phyloP scores from a whole-genome alignment of 2,113 vertebrate species.

The Varanus salvator region DNA sequence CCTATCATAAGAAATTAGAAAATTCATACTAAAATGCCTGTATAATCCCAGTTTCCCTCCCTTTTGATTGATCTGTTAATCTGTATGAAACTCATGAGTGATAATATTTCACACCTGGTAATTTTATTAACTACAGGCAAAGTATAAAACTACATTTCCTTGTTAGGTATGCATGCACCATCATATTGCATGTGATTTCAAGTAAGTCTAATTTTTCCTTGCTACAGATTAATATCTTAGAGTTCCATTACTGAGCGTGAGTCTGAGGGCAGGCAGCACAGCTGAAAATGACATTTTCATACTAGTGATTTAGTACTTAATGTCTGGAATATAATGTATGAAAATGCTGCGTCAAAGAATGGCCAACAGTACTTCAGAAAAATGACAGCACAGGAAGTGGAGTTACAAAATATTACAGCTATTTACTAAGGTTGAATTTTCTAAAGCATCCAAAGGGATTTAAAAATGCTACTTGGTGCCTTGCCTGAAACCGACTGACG shows the following conservation, averaged over 20 bases:
- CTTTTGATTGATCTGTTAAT: slow-evolving; percentile 59
- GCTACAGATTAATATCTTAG: slow-evolving; percentile 28
- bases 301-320: slow-evolving; percentile 28
- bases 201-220: slow-evolving; percentile 1
- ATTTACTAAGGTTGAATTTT: slow-evolving; percentile 41
- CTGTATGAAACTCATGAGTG: slow-evolving; percentile 54
- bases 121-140: slow-evolving; percentile 50
- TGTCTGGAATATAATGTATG: slow-evolving; percentile 18
- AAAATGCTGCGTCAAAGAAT: slow-evolving; percentile 36
- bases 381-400: slow-evolving; percentile 51
- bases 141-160: slow-evolving; percentile 31
- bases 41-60: not conserved
- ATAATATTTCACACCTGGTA: slow-evolving; percentile 56
- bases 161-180: slow-evolving; percentile 20
- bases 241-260: slow-evolving; percentile 18
- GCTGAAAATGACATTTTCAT: slow-evolving; percentile 18
- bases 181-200: slow-evolving; percentile 22
- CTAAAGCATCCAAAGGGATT: slow-evolving; percentile 12
- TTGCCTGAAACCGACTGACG: slow-evolving; percentile 13
- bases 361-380: slow-evolving; percentile 39
- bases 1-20: slow-evolving; percentile 39
- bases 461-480: slow-evolving; percentile 2
- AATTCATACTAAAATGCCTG: slow-evolving; percentile 46
- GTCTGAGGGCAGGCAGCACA: slow-evolving; percentile 41
- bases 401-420: slow-evolving; percentile 44